Conservation (phyloP, 2,113 vertebrate species). For the Melospiza georgiana region DNA sequence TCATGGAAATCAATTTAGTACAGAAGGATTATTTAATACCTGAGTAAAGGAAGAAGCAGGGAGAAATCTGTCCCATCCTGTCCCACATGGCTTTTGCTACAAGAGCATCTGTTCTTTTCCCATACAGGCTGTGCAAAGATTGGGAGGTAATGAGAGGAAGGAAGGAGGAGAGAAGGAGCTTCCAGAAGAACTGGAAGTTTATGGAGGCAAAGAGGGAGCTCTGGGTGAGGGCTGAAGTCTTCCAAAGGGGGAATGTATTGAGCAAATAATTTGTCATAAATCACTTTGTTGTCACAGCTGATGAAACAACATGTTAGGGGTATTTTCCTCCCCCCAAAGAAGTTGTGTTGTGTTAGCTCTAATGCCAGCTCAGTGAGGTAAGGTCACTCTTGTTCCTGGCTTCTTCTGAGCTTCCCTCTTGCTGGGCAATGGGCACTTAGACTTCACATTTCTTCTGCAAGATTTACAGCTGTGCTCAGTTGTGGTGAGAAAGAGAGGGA, state of each 20-base stretch:
- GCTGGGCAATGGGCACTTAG: not conserved
- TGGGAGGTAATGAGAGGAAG: not conserved
- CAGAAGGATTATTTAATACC: not conserved
- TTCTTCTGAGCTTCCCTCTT: not conserved
- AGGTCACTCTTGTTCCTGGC: not conserved
- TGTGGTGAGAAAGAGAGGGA: not conserved
- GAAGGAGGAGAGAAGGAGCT: not conserved
- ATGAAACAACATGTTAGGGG: not conserved
- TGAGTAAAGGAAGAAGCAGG: not conserved
- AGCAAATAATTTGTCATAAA: not conserved
- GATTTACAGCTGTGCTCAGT: not conserved
- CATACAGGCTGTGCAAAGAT: not conserved
- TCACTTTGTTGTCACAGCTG: not conserved
- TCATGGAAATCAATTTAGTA: not conserved
- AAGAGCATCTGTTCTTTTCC: not conserved
- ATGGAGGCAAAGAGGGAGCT: not conserved
- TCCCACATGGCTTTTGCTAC: not conserved
- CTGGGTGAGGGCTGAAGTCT: not conserved
- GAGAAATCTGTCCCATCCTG: not conserved
- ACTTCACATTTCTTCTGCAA: not conserved
- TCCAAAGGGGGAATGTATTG: not conserved
- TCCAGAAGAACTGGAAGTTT: not conserved
- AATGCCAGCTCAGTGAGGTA: not conserved
- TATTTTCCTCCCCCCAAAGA: accelerated
- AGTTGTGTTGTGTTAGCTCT: not conserved